Base-by-base conservation (phyloP, 2,113 vertebrate species). In the Athene noctua region DNA sequence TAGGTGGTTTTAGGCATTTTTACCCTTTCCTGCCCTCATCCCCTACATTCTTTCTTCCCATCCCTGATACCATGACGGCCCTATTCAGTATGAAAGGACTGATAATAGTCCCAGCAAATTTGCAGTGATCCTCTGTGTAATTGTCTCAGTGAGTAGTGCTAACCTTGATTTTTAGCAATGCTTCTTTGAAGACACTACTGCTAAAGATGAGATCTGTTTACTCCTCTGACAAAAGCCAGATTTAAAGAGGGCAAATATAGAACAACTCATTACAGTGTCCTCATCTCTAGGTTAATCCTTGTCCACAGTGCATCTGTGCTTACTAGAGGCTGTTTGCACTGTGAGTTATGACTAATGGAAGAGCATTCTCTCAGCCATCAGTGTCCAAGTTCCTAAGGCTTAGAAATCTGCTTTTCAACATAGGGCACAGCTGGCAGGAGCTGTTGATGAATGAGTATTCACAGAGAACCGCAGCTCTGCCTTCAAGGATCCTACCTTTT, bases 331-430 rank as follows among this genome's bases (percentile, higher is more conserved):
- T 94, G 57, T 92, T 96, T 86, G 62, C 82, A 40, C 70, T 59
- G 25, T 36, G 40, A 80, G 36, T 87, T 93, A 22, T 80, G 79
- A 83, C 78, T 96, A 54, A 89, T 38, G 52, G 40, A 51, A 79
- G 55, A 55, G 26, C 19, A 5, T 90, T 71, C 54, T 86, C 61
- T 38, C 65, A 96, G 78, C 86, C 70, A 46, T 61, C 72, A 44
- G 42, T 68, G 66, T 59, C 74, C 66, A 70, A 23, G 27, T 61
- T 93, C 89, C 87, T 70, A 75, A 52, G 66, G 57, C 89, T 95
- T 88, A 77, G n/a, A 95, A 96, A 94, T 91, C 55, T 91, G 80
- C 63, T 85, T 94, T 91, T 86, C 94, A 89, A 88, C 74, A 80
- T 9, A 66, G 89, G 67, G 67, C 84, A 26, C 70, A 86, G 84